Evolutionary conservation across 2,888 invertebrate species (phyloP).

Genomic region (Drosophila tripunctata): DNA sequence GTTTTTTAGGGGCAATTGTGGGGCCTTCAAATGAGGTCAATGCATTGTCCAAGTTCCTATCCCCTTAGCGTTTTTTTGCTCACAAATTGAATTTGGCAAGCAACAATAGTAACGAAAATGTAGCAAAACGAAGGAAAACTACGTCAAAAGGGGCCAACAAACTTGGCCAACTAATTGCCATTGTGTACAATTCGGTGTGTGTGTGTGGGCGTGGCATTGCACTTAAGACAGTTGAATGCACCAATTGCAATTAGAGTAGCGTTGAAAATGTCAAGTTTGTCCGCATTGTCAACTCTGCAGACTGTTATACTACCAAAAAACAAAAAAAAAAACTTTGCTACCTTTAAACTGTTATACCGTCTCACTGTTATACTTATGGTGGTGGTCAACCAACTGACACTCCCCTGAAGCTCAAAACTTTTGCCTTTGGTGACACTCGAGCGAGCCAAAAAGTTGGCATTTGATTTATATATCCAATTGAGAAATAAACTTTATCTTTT

Average conservation of each 20-base stretch:
- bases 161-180: constrained; percentile 45
- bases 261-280: constrained; percentile 24
- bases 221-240: constrained; percentile 9
- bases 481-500: constrained; percentile 62
- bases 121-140: constrained; percentile 14
- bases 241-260: constrained; percentile 60
- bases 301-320: neutral
- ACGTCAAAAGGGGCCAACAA: constrained; percentile 19
- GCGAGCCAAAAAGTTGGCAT: constrained; percentile 48
- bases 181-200: neutral
- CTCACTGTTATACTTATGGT: constrained; percentile 9
- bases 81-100: constrained; percentile 35
- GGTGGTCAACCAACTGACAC: constrained; percentile 35
- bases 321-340: no score
- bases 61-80: constrained; percentile 16
- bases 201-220: constrained; percentile 36
- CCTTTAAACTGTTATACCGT: neutral
- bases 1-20: constrained; percentile 7
- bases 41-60: constrained; percentile 31
- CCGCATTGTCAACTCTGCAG: neutral
- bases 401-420: constrained; percentile 36
- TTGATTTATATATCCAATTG: constrained; percentile 75
- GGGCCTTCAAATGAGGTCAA: constrained; percentile 45
- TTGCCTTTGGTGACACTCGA: constrained; percentile 44
- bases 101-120: constrained; percentile 11